Evolutionary conservation across 2,888 invertebrate genomes (phyloP).

Genomic region (Tenodera sinensis): DNA sequence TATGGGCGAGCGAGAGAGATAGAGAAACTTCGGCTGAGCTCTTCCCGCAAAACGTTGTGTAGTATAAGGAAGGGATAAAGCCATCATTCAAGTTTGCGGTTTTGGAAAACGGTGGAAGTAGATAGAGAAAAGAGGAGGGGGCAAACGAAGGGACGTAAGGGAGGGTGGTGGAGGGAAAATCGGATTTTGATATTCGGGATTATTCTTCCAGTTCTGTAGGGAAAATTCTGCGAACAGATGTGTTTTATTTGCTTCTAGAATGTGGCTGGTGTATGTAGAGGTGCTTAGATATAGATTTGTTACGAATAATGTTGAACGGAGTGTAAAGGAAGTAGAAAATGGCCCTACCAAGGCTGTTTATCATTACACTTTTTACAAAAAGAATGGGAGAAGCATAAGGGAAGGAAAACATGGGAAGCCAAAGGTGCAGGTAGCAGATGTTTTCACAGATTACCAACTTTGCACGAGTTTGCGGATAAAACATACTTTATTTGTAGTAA

Average conservation of each 20-base stretch:
- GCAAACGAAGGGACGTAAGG: neutral
- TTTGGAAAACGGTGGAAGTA: slow-evolving; percentile 7
- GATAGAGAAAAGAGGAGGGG: neutral
- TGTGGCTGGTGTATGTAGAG: neutral
- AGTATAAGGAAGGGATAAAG: slow-evolving; percentile 14
- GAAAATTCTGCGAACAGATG: slow-evolving; percentile 15
- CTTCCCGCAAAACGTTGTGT: neutral
- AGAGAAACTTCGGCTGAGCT: neutral
- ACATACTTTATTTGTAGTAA: neutral
- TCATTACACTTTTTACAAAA: neutral
- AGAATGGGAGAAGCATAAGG: neutral
- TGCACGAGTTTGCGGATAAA: neutral
- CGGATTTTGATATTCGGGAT: slow-evolving; percentile 19
- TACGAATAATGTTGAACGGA: neutral
- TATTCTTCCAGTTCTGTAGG: slow-evolving; percentile 17
- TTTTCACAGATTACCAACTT: neutral
- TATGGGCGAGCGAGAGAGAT: neutral
- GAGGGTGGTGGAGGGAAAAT: slow-evolving; percentile 4
- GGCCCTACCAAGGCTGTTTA: neutral
- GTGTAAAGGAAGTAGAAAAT: neutral
- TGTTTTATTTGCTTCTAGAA: slow-evolving; percentile 14
- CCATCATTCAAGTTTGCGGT: slow-evolving; percentile 18
- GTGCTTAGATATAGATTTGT: slow-evolving; percentile 17
- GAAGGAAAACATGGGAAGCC: neutral
- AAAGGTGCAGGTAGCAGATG: neutral